Conservation (phyloP, 35 echinoderm and acorn worm species). For the Apostichopus californicus region DNA sequence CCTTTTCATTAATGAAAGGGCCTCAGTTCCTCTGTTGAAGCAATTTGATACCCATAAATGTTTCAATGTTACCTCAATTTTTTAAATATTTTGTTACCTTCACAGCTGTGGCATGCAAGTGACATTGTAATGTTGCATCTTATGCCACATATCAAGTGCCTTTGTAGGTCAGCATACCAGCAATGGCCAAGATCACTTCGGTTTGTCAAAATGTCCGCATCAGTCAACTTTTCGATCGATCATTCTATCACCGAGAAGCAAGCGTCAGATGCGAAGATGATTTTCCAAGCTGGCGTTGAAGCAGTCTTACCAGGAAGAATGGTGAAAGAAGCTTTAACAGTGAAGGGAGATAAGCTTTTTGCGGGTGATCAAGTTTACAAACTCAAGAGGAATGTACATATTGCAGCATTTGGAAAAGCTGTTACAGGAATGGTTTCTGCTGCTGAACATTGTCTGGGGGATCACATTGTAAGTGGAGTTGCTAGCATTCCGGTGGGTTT, state of each 20-base stretch:
- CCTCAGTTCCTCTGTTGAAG: too few relatives aligned
- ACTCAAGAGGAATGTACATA: slow-evolving; percentile 78
- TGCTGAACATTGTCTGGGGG: slow-evolving; percentile 71
- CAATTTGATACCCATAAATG: too few relatives aligned
- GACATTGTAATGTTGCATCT: neutral
- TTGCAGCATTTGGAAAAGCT: slow-evolving; percentile 97
- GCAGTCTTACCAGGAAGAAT: slow-evolving; percentile 80
- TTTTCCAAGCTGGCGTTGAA: slow-evolving; percentile 82
- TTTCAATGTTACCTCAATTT: too few relatives aligned
- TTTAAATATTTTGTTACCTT: neutral
- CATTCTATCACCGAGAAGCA: neutral
- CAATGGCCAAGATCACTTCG: neutral
- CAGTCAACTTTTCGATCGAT: neutral
- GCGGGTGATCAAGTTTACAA: slow-evolving; percentile 27
- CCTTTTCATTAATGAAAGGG: too few relatives aligned
- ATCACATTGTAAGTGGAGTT: slow-evolving; percentile 73
- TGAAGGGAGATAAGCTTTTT: slow-evolving; percentile 6
- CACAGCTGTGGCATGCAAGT: neutral
- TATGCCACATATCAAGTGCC: neutral
- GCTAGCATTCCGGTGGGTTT: slow-evolving; percentile 82
- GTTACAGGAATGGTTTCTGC: slow-evolving; percentile 89
- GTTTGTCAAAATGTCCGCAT: neutral
- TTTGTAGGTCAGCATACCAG: neutral
- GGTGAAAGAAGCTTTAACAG: slow-evolving; percentile 36
- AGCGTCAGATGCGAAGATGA: slow-evolving; percentile 46